Evolutionary conservation across 2,113 vertebrate genomes (phyloP), one percentile per base, ranked within the genome.

Genomic region (Acrocephalus kingi): DNA sequence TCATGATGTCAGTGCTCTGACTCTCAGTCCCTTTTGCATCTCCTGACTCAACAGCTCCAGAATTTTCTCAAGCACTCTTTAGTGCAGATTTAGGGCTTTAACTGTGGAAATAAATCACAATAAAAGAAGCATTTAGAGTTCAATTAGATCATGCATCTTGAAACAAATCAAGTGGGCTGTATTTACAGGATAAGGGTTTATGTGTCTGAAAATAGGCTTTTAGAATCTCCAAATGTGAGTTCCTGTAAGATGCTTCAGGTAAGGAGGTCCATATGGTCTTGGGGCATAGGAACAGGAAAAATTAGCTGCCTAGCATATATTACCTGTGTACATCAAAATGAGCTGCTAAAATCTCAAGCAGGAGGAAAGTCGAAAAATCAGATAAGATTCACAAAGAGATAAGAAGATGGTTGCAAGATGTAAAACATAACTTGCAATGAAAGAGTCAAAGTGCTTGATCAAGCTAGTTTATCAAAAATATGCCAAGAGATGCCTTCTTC

Each of bases 21-120:
- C 35, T 68, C 48, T 52, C 0, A 1, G 28, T 76, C 24, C 28
- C 56, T 69, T 17, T 49, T 79, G 49, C 41, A 73, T 37, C 17
- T 94, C 21, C 41, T 89, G 84, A 84, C 62, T 94, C 80, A 82
- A 95, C 15, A 91, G 73, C 52, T 81, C 66, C 62, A 81, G 69
- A 90, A 89, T 49, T 66, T 72, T 87, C 64, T 84, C 73, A 89
- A 67, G 31, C 11, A 49, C 48, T 75, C 49, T 78, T 84, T 61
- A 78, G 35, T 54, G 66, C 49, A 93, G 56, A 92, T 78, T 96
- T 94, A 92, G n/a, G 41, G 49, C 66, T 68, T 74, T 87, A 89
- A 69, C 11, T 0, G 31, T 75, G 56, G 56, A 92, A 92, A 92
- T 94, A 92, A 94, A 93, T 95, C 80, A 91, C 77, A 87, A n/a